These are phyloP conservation scores for Drosophila leonis DNA, from an alignment of 2,888 invertebrate species.

Conservation along the genomic window DNA sequence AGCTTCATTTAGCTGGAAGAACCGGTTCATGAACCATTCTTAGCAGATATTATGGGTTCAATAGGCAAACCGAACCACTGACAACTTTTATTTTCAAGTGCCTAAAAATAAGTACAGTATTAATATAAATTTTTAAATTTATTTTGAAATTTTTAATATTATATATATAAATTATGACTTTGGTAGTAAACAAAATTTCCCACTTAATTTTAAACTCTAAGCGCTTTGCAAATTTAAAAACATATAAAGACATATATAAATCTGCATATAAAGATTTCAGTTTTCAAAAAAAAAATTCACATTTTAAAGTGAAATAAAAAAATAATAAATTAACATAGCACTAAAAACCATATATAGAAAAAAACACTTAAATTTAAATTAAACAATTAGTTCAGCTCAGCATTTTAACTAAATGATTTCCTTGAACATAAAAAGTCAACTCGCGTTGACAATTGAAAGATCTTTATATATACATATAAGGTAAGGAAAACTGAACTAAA, in stretches of 20 bases:
- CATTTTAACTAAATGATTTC: conserved; percentile 9
- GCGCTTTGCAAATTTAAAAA: background rate
- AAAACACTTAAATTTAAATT: background rate
- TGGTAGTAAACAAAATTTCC: no score
- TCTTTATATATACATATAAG: background rate
- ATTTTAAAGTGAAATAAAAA: background rate
- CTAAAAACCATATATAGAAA: conserved; percentile 24
- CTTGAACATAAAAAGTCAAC: background rate
- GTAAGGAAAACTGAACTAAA: background rate
- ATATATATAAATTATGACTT: no score
- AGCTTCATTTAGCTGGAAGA: background rate
- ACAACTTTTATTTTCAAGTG: no score
- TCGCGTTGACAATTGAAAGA: background rate
- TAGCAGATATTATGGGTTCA: no score
- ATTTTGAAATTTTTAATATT: background rate
- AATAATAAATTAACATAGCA: conserved; percentile 20
- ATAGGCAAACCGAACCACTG: no score
- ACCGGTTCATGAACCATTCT: background rate
- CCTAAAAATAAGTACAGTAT: no score
- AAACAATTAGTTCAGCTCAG: background rate
- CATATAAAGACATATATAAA: background rate
- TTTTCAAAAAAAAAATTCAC: background rate
- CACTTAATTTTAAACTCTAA: background rate
- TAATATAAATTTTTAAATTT: no score
- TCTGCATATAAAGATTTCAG: background rate